phyloP scores from a whole-genome alignment of 2,888 invertebrate species.

The Sarcophaga carnaria region DNA sequence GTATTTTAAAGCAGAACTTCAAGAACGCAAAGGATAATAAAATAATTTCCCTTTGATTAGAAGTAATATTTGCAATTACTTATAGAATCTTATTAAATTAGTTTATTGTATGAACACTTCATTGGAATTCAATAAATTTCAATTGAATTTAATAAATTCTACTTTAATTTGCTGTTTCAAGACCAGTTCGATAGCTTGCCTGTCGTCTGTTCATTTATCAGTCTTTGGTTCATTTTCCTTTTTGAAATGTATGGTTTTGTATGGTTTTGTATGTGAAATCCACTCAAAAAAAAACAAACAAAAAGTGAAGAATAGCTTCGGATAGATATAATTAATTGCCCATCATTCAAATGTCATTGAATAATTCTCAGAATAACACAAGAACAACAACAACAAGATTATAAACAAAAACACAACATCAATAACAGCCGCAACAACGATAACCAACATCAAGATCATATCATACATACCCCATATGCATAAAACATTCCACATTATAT shows the following conservation, averaged over 20 bases:
- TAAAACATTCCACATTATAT: constrained; percentile 4
- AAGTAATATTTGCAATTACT: too few species aligned
- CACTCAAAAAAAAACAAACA: background rate
- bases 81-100: background rate
- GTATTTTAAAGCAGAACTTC: too few species aligned
- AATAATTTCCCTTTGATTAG: too few species aligned
- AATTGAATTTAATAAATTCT: background rate
- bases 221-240: background rate
- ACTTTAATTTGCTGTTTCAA: background rate
- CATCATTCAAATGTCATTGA: constrained; percentile 54
- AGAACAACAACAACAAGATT: background rate
- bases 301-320: background rate
- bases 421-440: background rate
- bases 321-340: constrained; percentile 47
- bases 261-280: background rate
- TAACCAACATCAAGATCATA: constrained; percentile 3
- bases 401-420: background rate
- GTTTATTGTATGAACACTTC: background rate
- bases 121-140: background rate
- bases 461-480: background rate
- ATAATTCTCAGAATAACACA: constrained; percentile 28
- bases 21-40: too few species aligned
- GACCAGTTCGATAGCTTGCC: background rate
- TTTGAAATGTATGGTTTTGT: background rate
- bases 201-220: constrained; percentile 11